Evolutionary conservation across 2,113 vertebrate genomes (phyloP).

Genomic region (Australoheros scitulus): DNA sequence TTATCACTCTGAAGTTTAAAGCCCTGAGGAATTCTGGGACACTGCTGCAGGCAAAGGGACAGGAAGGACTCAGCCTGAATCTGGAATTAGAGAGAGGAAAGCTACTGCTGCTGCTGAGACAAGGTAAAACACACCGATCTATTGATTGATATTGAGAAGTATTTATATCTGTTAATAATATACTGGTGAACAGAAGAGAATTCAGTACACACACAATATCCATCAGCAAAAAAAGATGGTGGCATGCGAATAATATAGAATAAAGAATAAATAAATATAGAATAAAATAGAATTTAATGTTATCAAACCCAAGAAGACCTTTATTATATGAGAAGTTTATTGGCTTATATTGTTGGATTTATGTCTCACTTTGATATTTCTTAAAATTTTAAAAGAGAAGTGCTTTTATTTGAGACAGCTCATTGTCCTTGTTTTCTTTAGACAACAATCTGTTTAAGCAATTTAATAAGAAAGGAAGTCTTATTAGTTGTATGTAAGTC

Average conservation of each 20-base stretch:
- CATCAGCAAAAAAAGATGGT: background rate
- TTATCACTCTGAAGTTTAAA: conserved; percentile 67
- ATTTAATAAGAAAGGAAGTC: background rate
- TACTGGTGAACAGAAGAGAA: background rate
- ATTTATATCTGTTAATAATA: background rate
- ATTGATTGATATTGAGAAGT: background rate
- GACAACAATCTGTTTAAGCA: background rate
- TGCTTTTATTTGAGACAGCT: background rate
- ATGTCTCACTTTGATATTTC: background rate
- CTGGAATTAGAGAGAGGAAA: conserved; percentile 66
- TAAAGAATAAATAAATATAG: too few species aligned
- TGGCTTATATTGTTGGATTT: background rate
- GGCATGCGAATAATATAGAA: background rate
- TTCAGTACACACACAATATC: background rate
- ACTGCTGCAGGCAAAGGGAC: conserved; percentile 51
- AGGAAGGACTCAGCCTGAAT: conserved; percentile 35
- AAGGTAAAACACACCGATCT: conserved; percentile 10
- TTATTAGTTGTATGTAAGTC: background rate
- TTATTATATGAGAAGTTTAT: background rate
- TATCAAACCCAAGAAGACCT: background rate
- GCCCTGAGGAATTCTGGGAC: conserved; percentile 63
- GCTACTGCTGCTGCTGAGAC: conserved; percentile 50
- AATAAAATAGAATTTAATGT: background rate
- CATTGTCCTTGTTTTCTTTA: background rate
- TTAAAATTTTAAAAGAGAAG: background rate